Conservation (phyloP, 2,888 invertebrate species). For the Archips crataeganus region DNA sequence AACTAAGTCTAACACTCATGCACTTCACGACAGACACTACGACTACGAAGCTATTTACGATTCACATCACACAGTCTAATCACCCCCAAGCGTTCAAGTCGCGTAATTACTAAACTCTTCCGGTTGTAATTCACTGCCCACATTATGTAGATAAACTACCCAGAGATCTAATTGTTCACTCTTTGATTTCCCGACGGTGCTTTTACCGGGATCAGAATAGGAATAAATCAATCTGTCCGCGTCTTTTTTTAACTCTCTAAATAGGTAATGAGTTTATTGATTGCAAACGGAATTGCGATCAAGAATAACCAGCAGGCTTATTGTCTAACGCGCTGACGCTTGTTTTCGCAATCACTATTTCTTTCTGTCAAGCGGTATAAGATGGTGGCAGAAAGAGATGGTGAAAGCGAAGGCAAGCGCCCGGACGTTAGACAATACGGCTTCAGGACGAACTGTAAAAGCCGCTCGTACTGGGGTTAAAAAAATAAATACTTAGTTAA, state of each 20-base stretch:
- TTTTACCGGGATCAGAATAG: neutral
- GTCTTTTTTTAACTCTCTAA: neutral
- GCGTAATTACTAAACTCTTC: no score
- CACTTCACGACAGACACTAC: no score
- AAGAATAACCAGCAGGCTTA: neutral
- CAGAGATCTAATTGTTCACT: neutral
- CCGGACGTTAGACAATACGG: no score
- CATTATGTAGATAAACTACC: neutral
- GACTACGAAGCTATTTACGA: neutral
- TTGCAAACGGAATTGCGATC: neutral
- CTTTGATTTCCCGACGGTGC: neutral
- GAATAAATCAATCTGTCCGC: neutral
- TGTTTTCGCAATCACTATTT: no score
- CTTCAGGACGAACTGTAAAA: no score
- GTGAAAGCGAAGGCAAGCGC: no score
- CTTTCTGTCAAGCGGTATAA: no score
- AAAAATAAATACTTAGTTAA: no score
- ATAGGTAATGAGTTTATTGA: neutral
- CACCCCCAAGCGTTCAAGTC: constrained; percentile 4
- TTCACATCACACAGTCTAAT: constrained; percentile 3
- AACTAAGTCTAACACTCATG: no score
- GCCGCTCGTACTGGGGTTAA: no score
- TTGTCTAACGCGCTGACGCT: no score
- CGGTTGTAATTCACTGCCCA: neutral
- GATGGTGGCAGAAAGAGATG: no score